These are phyloP conservation scores for Spinus olivaceus DNA, from an alignment of 2,797 vertebrate genomes.

Conservation along the genomic window DNA sequence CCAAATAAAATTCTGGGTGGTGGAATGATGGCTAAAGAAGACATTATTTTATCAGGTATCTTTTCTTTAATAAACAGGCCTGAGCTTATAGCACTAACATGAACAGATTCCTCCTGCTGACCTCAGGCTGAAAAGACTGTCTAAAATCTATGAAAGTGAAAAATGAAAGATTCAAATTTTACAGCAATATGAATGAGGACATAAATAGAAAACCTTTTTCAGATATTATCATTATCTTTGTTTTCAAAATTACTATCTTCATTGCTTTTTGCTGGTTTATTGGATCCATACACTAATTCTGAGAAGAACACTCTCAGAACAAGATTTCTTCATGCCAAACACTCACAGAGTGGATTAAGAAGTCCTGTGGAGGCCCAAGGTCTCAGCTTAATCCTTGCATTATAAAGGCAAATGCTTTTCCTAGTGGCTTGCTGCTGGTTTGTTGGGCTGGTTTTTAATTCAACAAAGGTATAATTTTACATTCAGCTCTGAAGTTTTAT, in stretches of 20 bases:
- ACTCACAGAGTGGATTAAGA: not conserved
- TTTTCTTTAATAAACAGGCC: not conserved
- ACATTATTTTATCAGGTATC: not conserved
- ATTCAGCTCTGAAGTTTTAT: not conserved
- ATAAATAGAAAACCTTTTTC: not conserved
- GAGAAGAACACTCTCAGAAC: not conserved
- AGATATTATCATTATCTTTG: not conserved
- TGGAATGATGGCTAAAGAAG: not conserved
- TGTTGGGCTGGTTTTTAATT: not conserved
- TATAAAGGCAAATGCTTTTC: not conserved
- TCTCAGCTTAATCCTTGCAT: not conserved
- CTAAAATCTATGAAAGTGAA: not conserved
- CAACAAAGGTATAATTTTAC: not conserved
- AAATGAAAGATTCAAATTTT: not conserved
- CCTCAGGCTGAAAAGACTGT: not conserved
- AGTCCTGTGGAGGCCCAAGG: not conserved
- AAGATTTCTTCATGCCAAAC: not conserved
- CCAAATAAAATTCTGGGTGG: not conserved
- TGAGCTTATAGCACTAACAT: not conserved
- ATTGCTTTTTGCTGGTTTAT: not conserved
- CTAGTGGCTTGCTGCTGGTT: not conserved
- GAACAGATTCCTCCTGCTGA: not conserved
- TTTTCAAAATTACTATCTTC: not conserved
- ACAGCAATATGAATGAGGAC: not conserved
- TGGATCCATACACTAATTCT: accelerated